phyloP scores from a whole-genome alignment of 2,888 invertebrate genomes.

The Pycnomerus fuliginosus region DNA sequence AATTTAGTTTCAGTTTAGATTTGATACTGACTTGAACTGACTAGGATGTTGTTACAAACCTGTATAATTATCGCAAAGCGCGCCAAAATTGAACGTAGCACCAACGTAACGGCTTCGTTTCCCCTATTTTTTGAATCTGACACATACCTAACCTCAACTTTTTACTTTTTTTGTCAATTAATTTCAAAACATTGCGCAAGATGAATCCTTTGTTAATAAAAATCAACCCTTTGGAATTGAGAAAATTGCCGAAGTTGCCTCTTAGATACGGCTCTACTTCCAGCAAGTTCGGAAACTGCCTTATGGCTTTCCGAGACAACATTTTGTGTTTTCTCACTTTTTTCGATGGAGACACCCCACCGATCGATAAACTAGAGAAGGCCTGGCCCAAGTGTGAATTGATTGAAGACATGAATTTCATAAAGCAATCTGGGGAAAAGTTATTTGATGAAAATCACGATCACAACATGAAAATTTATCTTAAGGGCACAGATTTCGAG shows the following conservation, averaged over 20 bases:
- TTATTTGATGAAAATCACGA: slow-evolving; percentile 5
- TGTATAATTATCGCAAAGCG: too few relatives aligned
- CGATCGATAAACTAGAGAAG: slow-evolving; percentile 1
- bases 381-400: slow-evolving; percentile 7
- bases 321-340: slow-evolving; percentile 12
- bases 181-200: too few relatives aligned
- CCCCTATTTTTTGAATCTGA: too few relatives aligned
- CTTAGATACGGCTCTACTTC: slow-evolving; percentile 8
- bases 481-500: slow-evolving; percentile 47
- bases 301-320: slow-evolving; percentile 9
- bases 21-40: too few relatives aligned
- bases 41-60: too few relatives aligned
- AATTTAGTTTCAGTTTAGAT: too few relatives aligned
- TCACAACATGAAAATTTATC: slow-evolving; percentile 30
- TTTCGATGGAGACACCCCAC: slow-evolving; percentile 6
- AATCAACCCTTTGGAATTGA: slow-evolving; percentile 6
- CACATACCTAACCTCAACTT: too few relatives aligned
- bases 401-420: background rate
- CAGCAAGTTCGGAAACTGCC: slow-evolving; percentile 11
- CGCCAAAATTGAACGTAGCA: too few relatives aligned
- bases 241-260: slow-evolving; percentile 5
- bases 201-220: background rate
- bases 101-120: too few relatives aligned
- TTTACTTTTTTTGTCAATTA: too few relatives aligned
- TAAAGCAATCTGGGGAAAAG: background rate